phyloP scores from a whole-genome alignment of 2,888 invertebrate species.

The Drosophila helvetica region DNA sequence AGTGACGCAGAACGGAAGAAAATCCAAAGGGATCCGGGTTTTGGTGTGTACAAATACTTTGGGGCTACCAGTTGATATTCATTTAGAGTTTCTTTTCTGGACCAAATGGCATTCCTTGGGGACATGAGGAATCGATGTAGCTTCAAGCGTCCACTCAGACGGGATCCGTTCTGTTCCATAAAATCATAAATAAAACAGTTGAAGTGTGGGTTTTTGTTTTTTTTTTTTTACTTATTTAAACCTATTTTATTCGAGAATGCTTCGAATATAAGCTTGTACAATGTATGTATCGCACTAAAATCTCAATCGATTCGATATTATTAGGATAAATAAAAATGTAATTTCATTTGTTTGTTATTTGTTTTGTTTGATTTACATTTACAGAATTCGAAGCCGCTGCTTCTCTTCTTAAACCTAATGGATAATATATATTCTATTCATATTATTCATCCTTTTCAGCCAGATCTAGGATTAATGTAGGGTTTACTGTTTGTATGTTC shows the following conservation, averaged over 20 bases:
- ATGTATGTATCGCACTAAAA: constrained; percentile 30
- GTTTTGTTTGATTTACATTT: constrained; percentile 42
- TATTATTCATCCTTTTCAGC: constrained; percentile 12
- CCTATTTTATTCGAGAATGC: constrained; percentile 38
- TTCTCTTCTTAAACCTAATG: neutral
- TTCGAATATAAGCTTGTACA: constrained; percentile 20
- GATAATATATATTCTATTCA: constrained; percentile 27
- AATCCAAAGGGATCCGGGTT: too few relatives aligned
- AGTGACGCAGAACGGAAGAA: neutral
- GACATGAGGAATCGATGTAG: constrained; percentile 1
- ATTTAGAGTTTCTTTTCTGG: too few relatives aligned
- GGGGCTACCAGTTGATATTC: too few relatives aligned
- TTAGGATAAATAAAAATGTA: constrained; percentile 49
- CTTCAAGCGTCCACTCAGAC: constrained; percentile 2
- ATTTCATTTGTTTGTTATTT: constrained; percentile 36
- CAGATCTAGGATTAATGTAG: constrained; percentile 9
- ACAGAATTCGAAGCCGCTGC: constrained; percentile 51
- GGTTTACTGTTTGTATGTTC: constrained; percentile 20
- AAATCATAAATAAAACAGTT: constrained; percentile 4
- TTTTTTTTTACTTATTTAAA: constrained; percentile 35
- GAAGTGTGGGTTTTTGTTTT: neutral
- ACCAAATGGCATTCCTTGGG: constrained; percentile 13
- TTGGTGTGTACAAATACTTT: too few relatives aligned
- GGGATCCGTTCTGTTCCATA: neutral
- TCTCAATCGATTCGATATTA: constrained; percentile 34